Evolutionary conservation across 2,113 vertebrate genomes (phyloP).

Genomic region (Isurus oxyrinchus): DNA sequence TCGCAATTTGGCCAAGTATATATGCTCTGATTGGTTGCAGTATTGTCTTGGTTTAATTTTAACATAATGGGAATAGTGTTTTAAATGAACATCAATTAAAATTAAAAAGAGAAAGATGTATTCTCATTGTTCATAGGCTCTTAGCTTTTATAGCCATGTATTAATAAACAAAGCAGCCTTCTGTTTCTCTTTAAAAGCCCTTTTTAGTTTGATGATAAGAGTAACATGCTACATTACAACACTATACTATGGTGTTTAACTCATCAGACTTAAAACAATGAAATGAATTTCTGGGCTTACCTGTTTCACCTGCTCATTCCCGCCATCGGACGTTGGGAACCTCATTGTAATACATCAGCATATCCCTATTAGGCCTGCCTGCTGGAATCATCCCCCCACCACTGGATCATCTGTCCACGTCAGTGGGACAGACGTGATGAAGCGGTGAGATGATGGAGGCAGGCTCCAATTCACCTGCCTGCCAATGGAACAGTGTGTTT

Average conservation of each 20-base stretch:
- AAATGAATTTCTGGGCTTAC: too few relatives aligned
- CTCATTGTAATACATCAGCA: too few relatives aligned
- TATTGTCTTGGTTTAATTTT: not conserved
- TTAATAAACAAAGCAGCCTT: not conserved
- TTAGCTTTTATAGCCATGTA: not conserved
- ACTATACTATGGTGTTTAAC: not conserved
- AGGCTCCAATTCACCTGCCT: too few relatives aligned
- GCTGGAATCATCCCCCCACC: too few relatives aligned
- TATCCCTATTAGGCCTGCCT: too few relatives aligned
- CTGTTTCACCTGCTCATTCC: too few relatives aligned
- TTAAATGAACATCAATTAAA: constrained; percentile 14
- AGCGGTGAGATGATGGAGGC: too few relatives aligned
- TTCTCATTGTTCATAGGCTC: not conserved
- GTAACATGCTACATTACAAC: not conserved
- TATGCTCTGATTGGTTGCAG: not conserved
- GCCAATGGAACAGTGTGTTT: too few relatives aligned
- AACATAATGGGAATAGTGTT: not conserved
- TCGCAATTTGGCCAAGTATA: not conserved
- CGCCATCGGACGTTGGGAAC: too few relatives aligned
- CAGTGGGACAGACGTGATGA: too few relatives aligned
- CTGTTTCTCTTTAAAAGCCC: not conserved
- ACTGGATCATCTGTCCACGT: too few relatives aligned
- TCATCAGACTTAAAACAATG: not conserved
- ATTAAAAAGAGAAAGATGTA: not conserved
- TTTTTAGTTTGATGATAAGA: not conserved